A percentile compares a stretch with the other conserved stretches of the same genome.
These are phyloP conservation scores for Perizoma flavofasciatum DNA, from an alignment of 2,888 invertebrate genomes.

Conservation along the genomic window DNA sequence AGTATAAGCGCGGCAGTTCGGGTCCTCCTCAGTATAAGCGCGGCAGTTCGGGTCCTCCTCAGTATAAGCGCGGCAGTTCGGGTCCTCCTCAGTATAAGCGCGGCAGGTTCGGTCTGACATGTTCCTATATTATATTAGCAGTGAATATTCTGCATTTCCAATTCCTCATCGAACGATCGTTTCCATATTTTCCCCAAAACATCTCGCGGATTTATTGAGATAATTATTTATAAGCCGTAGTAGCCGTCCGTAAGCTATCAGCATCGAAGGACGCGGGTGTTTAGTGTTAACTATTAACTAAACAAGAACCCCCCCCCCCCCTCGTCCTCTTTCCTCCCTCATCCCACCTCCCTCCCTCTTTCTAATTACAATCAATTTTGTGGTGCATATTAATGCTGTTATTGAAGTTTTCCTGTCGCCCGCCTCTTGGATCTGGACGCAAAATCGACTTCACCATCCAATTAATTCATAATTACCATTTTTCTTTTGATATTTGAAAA, in stretches of 20 bases:
- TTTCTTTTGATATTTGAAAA: no score
- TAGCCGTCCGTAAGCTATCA: slow-evolving; percentile 14
- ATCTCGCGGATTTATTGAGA: slow-evolving; percentile 5
- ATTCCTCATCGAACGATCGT: not conserved
- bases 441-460: not conserved
- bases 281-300: slow-evolving; percentile 22
- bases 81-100: no score
- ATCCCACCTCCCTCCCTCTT: slow-evolving; percentile 2
- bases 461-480: no score
- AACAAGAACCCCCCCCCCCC: slow-evolving; percentile 9
- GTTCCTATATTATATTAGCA: no score
- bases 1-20: no score
- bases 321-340: not conserved
- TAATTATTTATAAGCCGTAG: slow-evolving; percentile 22
- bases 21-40: no score
- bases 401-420: slow-evolving; percentile 10
- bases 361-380: slow-evolving; percentile 24
- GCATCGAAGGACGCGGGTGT: slow-evolving; percentile 19
- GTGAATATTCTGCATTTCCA: not conserved
- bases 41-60: no score
- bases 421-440: not conserved
- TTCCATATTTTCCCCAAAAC: not conserved
- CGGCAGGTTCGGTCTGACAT: no score
- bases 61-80: no score
- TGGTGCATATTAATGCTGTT: slow-evolving; percentile 17